phyloP scores from a whole-genome alignment of 2,113 vertebrate species.

The Astur gentilis region DNA sequence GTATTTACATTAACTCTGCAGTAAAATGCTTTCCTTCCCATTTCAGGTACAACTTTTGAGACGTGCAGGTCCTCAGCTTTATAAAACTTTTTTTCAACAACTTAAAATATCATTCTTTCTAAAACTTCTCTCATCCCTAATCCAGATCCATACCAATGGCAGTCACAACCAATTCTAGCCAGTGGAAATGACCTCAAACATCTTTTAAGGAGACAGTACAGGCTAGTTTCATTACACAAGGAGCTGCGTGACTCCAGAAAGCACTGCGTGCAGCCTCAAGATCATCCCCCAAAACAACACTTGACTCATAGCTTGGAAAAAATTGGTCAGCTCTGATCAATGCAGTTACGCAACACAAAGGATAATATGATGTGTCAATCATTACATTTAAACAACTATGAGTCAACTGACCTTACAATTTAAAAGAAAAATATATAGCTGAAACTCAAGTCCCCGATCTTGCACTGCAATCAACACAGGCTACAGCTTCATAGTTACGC shows the following conservation, averaged over 20 bases:
- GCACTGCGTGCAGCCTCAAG: not conserved
- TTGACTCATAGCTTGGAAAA: constrained; percentile 26
- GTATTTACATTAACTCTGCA: not conserved
- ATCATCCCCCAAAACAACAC: not conserved
- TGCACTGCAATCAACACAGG: not conserved
- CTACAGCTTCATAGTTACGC: not conserved
- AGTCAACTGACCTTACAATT: not conserved
- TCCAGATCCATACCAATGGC: not conserved
- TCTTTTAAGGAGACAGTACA: not conserved
- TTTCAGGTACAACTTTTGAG: not conserved
- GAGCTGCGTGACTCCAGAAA: not conserved
- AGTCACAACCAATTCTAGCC: not conserved
- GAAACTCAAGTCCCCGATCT: not conserved
- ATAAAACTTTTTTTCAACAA: not conserved
- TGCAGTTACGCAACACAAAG: not conserved
- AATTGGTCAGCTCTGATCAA: constrained; percentile 27
- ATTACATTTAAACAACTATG: not conserved
- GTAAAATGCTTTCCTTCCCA: not conserved
- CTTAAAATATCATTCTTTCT: rapidly evolving
- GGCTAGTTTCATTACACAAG: not conserved
- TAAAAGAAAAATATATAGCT: not conserved
- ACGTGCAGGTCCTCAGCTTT: not conserved
- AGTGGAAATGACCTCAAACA: not conserved
- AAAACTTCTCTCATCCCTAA: not conserved
- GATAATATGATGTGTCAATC: not conserved